Evolutionary conservation across 2,888 invertebrate genomes (phyloP), one percentile per base, ranked within the genome.

Genomic region (Barypeithes pellucidus): DNA sequence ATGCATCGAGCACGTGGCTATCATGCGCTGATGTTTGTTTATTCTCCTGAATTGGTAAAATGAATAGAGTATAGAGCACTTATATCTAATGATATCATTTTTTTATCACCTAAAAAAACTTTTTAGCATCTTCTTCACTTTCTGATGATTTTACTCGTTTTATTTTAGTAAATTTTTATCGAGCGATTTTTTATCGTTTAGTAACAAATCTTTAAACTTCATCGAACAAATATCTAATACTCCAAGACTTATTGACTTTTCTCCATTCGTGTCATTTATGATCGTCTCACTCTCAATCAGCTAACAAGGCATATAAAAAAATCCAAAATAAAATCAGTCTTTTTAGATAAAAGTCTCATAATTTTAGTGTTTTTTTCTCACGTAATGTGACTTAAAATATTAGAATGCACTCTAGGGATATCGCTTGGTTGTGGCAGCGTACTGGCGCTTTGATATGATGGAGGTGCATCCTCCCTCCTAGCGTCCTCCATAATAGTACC

Each of bases 401-500:
- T 66, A 22, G 52, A 65, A 65, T 65, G 65, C 2, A 50, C 52
- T 65, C 52, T 36, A 12, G 66, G 54, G 14, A 66, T 14, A 1
- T 54, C 39, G 16, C 7, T 66, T 18, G 54, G 2, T 12, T 36
- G 20, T 11, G 59, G 18, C 22, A 50, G 43, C 5, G 22, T 33
- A 24, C 39, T 66, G 1, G 75, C 74, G 57, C 41, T 68, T 18
- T 67, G 66, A 62, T 79, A 79, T 0, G 82, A 81, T 0, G 82
- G 82, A 8, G 82, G 83, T 18, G 76, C 76, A 77, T 78, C 20
- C 78, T 77, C 24, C 72, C 74, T 59, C 83, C 57, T 39, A 3
- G 57, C 66, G 9, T 69, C 59, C 9, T 66, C 82, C 52, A 82
- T 81, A 16, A 84, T 78, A 2, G 82, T 78, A 33, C 82, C 82